Conservation (phyloP, 2,113 vertebrate species). For the Mustela lutreola region DNA sequence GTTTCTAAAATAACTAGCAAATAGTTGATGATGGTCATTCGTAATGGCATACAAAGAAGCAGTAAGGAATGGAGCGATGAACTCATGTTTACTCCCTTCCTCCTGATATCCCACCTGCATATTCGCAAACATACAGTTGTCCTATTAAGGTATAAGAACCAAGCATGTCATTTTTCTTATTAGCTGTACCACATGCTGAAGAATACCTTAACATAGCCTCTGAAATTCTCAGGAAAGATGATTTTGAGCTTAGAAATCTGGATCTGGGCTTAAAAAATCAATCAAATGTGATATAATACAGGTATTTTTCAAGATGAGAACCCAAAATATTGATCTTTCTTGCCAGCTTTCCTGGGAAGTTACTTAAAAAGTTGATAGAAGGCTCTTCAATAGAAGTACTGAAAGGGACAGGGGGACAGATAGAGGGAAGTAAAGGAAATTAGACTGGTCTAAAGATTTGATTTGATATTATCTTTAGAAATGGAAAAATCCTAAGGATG, state of each 20-base stretch:
- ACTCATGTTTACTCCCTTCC: background rate
- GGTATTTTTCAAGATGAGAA: background rate
- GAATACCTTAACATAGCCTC: background rate
- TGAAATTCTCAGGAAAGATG: background rate
- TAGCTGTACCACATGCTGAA: background rate
- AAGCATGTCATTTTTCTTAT: background rate
- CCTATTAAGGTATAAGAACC: background rate
- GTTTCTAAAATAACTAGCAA: constrained; percentile 15
- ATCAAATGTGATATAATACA: background rate
- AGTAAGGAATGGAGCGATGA: background rate
- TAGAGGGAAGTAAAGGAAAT: background rate
- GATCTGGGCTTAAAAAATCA: background rate
- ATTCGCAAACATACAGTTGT: background rate
- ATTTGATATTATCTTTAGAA: background rate
- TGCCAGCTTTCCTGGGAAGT: background rate
- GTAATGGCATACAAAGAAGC: background rate
- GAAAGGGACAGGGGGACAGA: background rate
- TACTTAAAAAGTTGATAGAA: background rate
- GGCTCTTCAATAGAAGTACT: background rate
- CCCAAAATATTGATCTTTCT: background rate
- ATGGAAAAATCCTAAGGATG: background rate
- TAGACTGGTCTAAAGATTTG: background rate
- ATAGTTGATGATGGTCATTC: background rate
- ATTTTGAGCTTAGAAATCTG: background rate
- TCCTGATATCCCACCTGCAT: background rate